A percentile compares a stretch with the other conserved stretches of the same genome.
Conservation (phyloP, 2,797 vertebrate species). For the Platalea minor region DNA sequence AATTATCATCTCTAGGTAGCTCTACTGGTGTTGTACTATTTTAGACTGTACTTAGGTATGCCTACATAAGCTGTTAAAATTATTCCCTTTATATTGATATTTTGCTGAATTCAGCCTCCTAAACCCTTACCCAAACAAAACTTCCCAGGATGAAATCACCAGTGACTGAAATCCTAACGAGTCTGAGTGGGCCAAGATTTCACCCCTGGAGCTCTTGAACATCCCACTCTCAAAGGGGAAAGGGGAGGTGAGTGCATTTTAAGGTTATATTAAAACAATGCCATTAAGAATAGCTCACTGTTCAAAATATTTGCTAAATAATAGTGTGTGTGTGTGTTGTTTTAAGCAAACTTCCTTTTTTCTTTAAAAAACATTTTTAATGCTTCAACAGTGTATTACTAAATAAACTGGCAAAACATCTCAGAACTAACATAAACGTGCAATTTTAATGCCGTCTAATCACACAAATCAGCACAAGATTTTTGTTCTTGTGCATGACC, state of each 20-base stretch:
- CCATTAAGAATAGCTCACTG: neutral
- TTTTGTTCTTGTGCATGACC: constrained; percentile 87
- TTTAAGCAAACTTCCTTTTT: constrained; percentile 44
- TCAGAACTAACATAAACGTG: constrained; percentile 75
- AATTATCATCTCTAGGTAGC: neutral
- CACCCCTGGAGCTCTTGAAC: neutral
- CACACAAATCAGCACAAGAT: constrained; percentile 84
- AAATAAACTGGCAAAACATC: constrained; percentile 76
- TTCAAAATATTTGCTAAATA: constrained; percentile 41
- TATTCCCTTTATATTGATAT: neutral
- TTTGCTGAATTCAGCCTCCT: neutral
- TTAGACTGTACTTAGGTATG: too few relatives aligned
- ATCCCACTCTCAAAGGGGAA: neutral
- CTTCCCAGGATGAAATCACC: neutral
- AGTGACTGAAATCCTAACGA: neutral
- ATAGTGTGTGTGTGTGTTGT: neutral
- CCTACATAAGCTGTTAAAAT: neutral
- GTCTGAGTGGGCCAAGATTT: neutral
- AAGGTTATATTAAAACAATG: neutral
- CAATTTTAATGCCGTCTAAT: constrained; percentile 88
- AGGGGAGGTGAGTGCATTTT: neutral
- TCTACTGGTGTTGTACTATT: neutral
- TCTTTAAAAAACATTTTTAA: constrained; percentile 48
- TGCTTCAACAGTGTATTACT: constrained; percentile 66
- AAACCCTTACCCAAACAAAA: neutral